Conservation (phyloP, 2,888 invertebrate species). For the Agonopterix heracliana region DNA sequence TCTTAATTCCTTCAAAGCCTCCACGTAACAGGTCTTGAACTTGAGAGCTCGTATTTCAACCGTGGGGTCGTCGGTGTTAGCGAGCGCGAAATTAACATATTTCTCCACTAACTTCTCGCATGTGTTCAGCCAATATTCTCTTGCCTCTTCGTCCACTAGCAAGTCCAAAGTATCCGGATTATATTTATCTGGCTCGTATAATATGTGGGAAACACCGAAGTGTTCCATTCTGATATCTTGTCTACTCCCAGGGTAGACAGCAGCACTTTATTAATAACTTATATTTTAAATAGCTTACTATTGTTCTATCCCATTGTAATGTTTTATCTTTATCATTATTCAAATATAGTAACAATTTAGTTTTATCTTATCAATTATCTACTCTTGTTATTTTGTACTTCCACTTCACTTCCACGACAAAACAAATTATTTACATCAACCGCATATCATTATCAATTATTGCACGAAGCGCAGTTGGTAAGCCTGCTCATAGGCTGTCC, state of each 20-base stretch:
- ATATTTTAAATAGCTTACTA: constrained; percentile 24
- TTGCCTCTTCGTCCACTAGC: constrained; percentile 88
- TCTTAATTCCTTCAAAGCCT: constrained; percentile 84
- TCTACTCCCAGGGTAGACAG: constrained; percentile 1
- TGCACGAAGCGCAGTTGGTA: no score
- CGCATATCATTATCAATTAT: no score
- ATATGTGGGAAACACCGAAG: constrained; percentile 72
- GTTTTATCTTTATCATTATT: constrained; percentile 53
- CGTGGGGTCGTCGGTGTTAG: constrained; percentile 84
- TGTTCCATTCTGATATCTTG: constrained; percentile 52
- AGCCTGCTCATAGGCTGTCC: no score
- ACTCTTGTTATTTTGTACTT: background rate
- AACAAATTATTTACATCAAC: no score
- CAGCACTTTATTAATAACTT: constrained; percentile 12
- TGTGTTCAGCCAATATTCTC: constrained; percentile 94
- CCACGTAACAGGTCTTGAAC: constrained; percentile 89
- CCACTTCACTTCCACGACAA: no score
- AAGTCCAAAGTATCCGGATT: constrained; percentile 95
- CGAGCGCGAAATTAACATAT: constrained; percentile 88
- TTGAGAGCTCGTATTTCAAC: constrained; percentile 87
- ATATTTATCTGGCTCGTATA: constrained; percentile 87
- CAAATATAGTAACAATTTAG: constrained; percentile 41
- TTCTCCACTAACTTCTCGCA: constrained; percentile 91
- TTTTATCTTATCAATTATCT: constrained; percentile 44
- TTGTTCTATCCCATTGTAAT: constrained; percentile 50